Evolutionary conservation across 2,888 invertebrate genomes (phyloP), one percentile per base, ranked within the genome.

Genomic region (Eustalomyia histrio): DNA sequence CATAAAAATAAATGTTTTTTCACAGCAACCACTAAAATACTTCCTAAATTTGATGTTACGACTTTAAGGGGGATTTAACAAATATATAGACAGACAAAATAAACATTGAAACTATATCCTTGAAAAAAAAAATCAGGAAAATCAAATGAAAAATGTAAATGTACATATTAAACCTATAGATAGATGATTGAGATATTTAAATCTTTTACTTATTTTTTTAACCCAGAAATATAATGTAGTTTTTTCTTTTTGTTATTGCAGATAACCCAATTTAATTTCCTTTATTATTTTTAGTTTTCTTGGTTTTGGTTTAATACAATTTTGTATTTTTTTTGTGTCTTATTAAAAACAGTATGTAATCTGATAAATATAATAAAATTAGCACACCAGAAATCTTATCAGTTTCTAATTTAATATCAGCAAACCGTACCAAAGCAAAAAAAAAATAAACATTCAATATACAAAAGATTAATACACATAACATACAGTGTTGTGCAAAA

Each of bases 321-420:
- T 21, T 18, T n/a, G n/a, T n/a, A n/a, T n/a, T n/a, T 24, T 50
- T 16, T 29, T 29, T 29, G 1, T 29, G 29, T n/a, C n/a, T 61
- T 39, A 35, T 55, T 61, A 67, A 29, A n/a, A 57, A 24, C 24
- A 67, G 64, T 64, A 50, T 81, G 33, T 74, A 72, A 78, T 78
- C 78, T 78, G 78, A 78, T 75, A 78, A 81, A 78, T 78, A 47
- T 53, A 72, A 57, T 57, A 57, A 76, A 76, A 74, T 81, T 81
- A 81, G 61, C 60, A 63, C 16, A 65, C 65, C 1, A 47, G 14
- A 81, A 78, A 68, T 78, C 81, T 75, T 78, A 75, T 81, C 81
- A 67, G 69, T 58, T 78, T 78, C 74, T 67, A 74, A 81, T 74
- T 74, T 69, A 76, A 76, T 76, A 58, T 69, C 68, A 58, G 50